Conservation (phyloP, 2,113 vertebrate species). For the Microtus richardsoni region DNA sequence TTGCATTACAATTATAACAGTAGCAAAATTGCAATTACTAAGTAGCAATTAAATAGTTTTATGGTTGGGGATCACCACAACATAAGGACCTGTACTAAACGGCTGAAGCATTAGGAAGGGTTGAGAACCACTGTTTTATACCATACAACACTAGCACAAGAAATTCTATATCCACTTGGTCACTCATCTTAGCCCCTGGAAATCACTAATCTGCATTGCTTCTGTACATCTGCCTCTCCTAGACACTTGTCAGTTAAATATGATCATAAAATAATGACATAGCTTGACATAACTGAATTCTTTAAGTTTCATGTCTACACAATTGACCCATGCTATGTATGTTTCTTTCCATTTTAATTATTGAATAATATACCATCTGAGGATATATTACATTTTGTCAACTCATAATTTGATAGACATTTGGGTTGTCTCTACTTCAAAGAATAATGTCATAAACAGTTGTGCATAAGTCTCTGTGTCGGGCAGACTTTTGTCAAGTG, state of each 20-base stretch:
- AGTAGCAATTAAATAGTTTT: neutral
- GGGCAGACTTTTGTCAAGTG: neutral
- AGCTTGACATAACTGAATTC: neutral
- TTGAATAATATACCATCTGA: neutral
- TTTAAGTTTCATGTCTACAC: neutral
- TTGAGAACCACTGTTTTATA: neutral
- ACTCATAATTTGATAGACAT: neutral
- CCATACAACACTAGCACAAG: neutral
- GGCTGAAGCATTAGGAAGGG: neutral
- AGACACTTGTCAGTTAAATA: neutral
- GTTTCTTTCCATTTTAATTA: neutral
- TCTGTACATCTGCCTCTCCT: neutral
- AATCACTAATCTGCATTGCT: neutral
- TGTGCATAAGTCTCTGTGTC: neutral
- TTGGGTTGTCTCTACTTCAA: neutral
- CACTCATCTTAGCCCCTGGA: neutral
- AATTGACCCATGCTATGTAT: neutral
- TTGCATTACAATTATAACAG: neutral
- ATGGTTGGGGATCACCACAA: neutral
- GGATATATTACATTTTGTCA: no score
- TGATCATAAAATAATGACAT: neutral
- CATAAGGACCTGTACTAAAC: neutral
- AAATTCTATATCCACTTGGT: neutral
- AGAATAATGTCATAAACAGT: neutral
- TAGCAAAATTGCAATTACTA: neutral